Evolutionary conservation across 2,113 vertebrate genomes (phyloP), one percentile per base, ranked within the genome.

Genomic region (Myrmecobius fasciatus): DNA sequence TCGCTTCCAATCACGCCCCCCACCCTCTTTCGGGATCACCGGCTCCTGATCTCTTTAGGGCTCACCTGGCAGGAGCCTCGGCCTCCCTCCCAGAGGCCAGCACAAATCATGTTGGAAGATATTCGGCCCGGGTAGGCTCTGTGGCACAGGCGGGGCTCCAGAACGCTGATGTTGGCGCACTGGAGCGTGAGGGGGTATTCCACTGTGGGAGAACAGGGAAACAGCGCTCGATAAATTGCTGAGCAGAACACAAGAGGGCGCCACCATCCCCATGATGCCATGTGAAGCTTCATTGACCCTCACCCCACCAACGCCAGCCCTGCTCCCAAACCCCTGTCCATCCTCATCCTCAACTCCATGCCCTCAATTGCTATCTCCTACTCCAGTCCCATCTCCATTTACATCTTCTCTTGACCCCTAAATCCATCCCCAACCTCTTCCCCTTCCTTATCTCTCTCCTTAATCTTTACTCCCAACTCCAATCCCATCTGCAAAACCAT

Each of bases 61-160:
- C 98, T 96, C 94, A 99, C 99, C 99, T 99, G 99, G 97, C 99
- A 99, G 95, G 99, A 99, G 96, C 99, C 99, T 10, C 99, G 98
- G 93, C 99, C 99, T 2, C 99, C 98, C 91, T 98, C 98, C 96
- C 98, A 97, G 10, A 93, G 98, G 94, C 99, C 99, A 0, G 99
- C 99, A 8, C 99, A 99, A 96, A 99, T 98, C 99, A 99, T 99
- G 97, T 96, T 95, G 0, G 97, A 0, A 0, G 98, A 98, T 98
- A 99, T 98, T 98, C 98, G 98, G 89, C 98, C 98, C 0, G 99
- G 98, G 95, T 99, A 99, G 52, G 99, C 96, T 90, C 96, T 93
- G 0, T 93, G 52, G 88, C 99, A 99, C 0, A 98, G 98, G 26
- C 96, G 97, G 95, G 98, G 97, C 12, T 98, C 95, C 95, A 98